Percentiles rank a stretch among this genome's conserved stretches.
Conservation (phyloP, 2,113 vertebrate species). For the Engraulis encrasicolus region DNA sequence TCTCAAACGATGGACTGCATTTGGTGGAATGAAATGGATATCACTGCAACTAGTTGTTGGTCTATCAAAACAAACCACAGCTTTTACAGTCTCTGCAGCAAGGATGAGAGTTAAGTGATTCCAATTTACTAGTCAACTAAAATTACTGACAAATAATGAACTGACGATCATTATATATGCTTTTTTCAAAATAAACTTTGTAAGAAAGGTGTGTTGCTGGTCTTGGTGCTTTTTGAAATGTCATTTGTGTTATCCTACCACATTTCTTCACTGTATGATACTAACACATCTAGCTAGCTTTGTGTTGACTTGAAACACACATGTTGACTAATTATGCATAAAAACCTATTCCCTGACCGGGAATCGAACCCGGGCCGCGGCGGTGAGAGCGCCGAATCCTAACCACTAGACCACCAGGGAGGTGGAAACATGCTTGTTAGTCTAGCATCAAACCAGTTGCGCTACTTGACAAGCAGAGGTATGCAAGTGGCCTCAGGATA, state of each 20-base stretch:
- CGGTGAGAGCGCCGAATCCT: constrained; percentile 47
- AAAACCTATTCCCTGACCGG: constrained; percentile 49
- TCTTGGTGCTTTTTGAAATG: neutral
- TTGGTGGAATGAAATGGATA: neutral
- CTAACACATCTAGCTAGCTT: neutral
- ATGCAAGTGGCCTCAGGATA: neutral
- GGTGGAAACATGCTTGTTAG: neutral
- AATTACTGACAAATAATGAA: constrained; percentile 61
- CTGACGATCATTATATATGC: constrained; percentile 72
- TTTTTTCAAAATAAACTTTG: constrained; percentile 90
- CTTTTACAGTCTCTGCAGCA: constrained; percentile 1
- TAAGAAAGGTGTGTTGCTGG: constrained; percentile 31
- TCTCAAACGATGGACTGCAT: neutral
- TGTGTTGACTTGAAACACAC: neutral
- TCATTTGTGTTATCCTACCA: neutral
- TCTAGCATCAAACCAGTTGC: neutral
- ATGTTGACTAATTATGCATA: neutral
- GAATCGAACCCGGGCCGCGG: constrained; percentile 46
- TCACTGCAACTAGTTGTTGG: neutral
- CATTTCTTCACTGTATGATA: neutral
- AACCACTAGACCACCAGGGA: constrained; percentile 53
- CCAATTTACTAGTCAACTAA: constrained; percentile 47
- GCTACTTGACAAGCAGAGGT: neutral
- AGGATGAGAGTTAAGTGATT: constrained; percentile 58
- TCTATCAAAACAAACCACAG: neutral